Conservation (phyloP, 1,140 invertebrate species). For the Eufriesea mexicana region DNA sequence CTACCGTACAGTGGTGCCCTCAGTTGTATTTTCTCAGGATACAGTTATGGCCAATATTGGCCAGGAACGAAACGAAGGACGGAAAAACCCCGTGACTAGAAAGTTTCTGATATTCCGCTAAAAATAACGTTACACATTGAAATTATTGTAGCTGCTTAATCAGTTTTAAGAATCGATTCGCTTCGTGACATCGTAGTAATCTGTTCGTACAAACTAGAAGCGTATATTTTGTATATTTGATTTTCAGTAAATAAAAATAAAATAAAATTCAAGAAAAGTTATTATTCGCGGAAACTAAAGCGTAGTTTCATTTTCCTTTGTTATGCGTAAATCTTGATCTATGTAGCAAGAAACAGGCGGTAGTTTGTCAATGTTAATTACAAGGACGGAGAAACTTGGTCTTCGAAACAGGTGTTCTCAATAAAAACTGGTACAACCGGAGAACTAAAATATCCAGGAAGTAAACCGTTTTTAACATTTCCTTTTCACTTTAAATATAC, state of each 20-base stretch:
- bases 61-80: constrained; percentile 32
- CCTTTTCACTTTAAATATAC: background rate
- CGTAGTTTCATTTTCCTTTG: background rate
- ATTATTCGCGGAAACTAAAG: background rate
- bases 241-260: background rate
- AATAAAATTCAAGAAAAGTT: background rate
- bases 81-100: constrained; percentile 3
- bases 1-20: constrained; percentile 73
- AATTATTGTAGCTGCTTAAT: background rate
- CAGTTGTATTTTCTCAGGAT: constrained; percentile 48
- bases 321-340: constrained; percentile 45
- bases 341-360: constrained; percentile 21
- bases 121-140: background rate
- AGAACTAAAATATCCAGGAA: background rate
- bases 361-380: constrained; percentile 43
- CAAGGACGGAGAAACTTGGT: constrained; percentile 44
- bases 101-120: background rate
- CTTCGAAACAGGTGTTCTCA: constrained; percentile 31
- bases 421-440: constrained; percentile 2
- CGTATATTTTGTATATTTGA: background rate
- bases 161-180: background rate
- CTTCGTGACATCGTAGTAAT: background rate
- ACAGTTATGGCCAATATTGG: constrained; percentile 51
- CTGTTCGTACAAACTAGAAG: background rate
- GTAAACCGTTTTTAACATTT: background rate